phyloP scores from a whole-genome alignment of 2,113 vertebrate species.

The Scomber scombrus region DNA sequence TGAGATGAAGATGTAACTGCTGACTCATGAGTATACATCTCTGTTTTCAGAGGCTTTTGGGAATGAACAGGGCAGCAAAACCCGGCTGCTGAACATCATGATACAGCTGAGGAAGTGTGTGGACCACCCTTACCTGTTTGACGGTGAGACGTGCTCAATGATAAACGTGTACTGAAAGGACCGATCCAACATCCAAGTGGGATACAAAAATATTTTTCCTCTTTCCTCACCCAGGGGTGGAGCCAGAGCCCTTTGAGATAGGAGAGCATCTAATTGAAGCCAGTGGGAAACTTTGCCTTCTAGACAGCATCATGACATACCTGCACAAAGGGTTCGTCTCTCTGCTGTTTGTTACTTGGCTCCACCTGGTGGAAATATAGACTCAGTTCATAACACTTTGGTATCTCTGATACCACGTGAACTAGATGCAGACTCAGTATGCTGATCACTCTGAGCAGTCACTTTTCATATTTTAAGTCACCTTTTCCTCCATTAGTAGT shows the following conservation, averaged over 20 bases:
- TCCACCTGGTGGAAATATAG: constrained; percentile 31
- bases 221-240: constrained; percentile 85
- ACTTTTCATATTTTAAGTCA: neutral
- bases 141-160: constrained; percentile 83
- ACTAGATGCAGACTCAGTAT: neutral
- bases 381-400: neutral
- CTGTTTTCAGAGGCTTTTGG: constrained; percentile 89
- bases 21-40: neutral
- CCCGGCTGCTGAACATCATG: constrained; percentile 90
- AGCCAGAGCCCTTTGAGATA: constrained; percentile 95
- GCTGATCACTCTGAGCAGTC: neutral
- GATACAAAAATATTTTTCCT: neutral
- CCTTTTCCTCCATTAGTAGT: neutral
- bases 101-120: constrained; percentile 95
- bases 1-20: too few species aligned
- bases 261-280: constrained; percentile 94
- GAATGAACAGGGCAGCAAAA: constrained; percentile 85
- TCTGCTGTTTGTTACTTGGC: neutral
- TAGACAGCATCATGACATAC: constrained; percentile 89
- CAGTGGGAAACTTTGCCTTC: constrained; percentile 92
- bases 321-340: constrained; percentile 85
- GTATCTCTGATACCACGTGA: neutral
- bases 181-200: too few species aligned
- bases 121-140: constrained; percentile 92
- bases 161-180: too few species aligned